A percentile compares a stretch with the other conserved stretches of the same genome.
phyloP scores from a whole-genome alignment of 2,797 vertebrate species.

The Tapirus indicus region DNA sequence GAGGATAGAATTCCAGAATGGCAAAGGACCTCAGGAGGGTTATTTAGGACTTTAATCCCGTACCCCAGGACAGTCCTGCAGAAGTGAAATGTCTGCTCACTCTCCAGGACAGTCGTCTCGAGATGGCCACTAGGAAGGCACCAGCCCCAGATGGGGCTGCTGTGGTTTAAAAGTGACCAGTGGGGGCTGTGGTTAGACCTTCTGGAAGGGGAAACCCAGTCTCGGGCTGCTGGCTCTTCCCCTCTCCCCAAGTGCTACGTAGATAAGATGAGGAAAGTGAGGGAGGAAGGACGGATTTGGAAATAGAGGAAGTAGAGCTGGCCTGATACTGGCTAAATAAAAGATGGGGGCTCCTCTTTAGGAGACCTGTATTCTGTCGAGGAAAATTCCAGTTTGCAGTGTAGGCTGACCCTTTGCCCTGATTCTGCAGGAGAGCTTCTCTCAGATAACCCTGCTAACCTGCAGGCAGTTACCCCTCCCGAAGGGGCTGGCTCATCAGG shows the following conservation, averaged over 20 bases:
- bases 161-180: background rate
- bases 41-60: rapidly evolving
- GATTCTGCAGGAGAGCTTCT: background rate
- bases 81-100: background rate
- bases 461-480: background rate
- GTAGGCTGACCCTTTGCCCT: background rate
- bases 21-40: background rate
- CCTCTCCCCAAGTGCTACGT: background rate
- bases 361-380: background rate
- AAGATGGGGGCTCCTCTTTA: background rate
- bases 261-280: background rate
- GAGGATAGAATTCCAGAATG: background rate
- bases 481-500: background rate
- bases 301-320: background rate
- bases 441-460: background rate
- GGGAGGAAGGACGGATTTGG: background rate
- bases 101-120: background rate
- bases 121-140: background rate
- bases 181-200: background rate
- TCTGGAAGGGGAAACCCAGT: background rate
- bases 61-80: rapidly evolving
- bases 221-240: no score
- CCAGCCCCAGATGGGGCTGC: background rate
- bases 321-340: background rate
- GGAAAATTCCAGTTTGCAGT: background rate